Evolutionary conservation across 1,140 invertebrate species (phyloP).

Genomic region (Lasaia peninsularis): DNA sequence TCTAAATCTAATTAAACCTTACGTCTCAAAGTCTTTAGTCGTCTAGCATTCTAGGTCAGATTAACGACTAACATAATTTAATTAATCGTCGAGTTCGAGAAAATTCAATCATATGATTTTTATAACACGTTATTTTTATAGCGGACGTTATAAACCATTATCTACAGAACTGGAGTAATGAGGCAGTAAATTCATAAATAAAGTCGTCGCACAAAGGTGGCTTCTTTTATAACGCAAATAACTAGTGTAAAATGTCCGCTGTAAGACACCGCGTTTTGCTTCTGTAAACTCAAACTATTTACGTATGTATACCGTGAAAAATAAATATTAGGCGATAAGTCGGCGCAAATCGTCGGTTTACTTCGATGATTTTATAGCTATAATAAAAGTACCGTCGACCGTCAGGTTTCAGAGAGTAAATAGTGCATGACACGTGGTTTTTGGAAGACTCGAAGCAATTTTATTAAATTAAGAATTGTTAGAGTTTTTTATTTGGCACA

Average conservation of each 20-base stretch:
- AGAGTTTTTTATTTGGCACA: too few relatives aligned
- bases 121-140: constrained; percentile 30
- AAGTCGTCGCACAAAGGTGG: constrained; percentile 20
- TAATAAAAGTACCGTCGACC: constrained; percentile 73
- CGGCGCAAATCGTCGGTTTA: constrained; percentile 60
- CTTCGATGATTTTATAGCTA: constrained; percentile 62
- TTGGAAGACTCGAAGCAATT: neutral
- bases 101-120: constrained; percentile 1
- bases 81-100: neutral
- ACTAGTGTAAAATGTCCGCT: constrained; percentile 25
- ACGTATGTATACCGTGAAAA: constrained; percentile 66
- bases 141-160: constrained; percentile 60
- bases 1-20: neutral
- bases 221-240: constrained; percentile 29
- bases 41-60: neutral
- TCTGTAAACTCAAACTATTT: constrained; percentile 50
- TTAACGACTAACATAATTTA: constrained; percentile 6
- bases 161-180: constrained; percentile 35
- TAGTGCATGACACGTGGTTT: constrained; percentile 28
- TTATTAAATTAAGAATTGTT: too few relatives aligned
- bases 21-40: neutral
- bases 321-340: constrained; percentile 70
- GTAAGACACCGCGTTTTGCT: constrained; percentile 26
- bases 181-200: constrained; percentile 42
- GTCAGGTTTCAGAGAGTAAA: constrained; percentile 60